Evolutionary conservation across 2,888 invertebrate genomes (phyloP).

Genomic region (Scaptomyza polygonia): DNA sequence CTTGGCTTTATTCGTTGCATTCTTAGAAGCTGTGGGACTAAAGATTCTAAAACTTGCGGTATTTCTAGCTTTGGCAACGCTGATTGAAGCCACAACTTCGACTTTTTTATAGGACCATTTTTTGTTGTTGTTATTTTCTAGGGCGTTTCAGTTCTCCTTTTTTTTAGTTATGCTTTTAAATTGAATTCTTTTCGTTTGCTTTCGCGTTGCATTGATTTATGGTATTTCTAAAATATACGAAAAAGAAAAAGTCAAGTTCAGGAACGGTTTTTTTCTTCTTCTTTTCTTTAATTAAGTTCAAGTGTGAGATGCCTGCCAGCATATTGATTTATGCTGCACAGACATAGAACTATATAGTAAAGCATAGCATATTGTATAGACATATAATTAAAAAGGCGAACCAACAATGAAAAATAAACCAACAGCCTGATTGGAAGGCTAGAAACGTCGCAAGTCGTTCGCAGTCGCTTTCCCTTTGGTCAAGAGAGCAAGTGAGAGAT

Average conservation of each 20-base stretch:
- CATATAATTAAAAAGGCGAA: slow-evolving; percentile 49
- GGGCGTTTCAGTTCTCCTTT: slow-evolving; percentile 54
- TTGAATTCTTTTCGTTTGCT: slow-evolving; percentile 73
- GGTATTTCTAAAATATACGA: slow-evolving; percentile 48
- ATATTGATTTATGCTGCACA: slow-evolving; percentile 67
- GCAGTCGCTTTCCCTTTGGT: slow-evolving; percentile 56
- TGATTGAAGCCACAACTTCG: slow-evolving; percentile 35
- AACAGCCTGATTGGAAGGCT: no score
- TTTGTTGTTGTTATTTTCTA: slow-evolving; percentile 24
- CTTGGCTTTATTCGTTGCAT: slow-evolving; percentile 45
- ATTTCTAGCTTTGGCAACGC: slow-evolving; percentile 49
- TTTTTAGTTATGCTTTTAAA: slow-evolving; percentile 69
- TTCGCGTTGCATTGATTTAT: slow-evolving; percentile 73
- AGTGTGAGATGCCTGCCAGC: slow-evolving; percentile 56
- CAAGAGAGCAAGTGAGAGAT: slow-evolving; percentile 32
- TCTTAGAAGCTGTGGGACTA: slow-evolving; percentile 59
- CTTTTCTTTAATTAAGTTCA: slow-evolving; percentile 68
- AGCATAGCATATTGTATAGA: slow-evolving; percentile 19
- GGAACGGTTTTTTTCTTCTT: background rate
- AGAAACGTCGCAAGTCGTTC: slow-evolving; percentile 26
- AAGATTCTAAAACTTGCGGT: slow-evolving; percentile 64
- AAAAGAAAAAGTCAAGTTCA: slow-evolving; percentile 9
- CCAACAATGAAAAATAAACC: slow-evolving; percentile 7
- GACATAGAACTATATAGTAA: slow-evolving; percentile 4
- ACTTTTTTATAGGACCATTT: background rate